Percentiles rank a stretch among this genome's conserved stretches.
Conservation (phyloP, 2,113 vertebrate species). For the Centropus bengalensis region DNA sequence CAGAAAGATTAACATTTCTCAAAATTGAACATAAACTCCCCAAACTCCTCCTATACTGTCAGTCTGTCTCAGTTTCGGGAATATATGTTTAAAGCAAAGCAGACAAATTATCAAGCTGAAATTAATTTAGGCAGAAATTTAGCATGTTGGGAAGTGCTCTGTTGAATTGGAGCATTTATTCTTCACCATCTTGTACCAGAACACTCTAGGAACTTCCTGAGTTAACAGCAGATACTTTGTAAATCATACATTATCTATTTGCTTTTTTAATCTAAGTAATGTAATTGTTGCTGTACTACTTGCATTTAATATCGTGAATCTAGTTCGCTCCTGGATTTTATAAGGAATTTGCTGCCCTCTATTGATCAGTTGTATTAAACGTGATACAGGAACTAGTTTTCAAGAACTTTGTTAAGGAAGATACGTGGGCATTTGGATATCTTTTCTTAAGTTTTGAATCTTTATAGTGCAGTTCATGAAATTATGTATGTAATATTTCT, state of each 20-base stretch:
- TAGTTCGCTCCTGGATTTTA: fast-evolving
- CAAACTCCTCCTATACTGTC: not conserved
- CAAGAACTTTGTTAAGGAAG: not conserved
- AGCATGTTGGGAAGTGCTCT: not conserved
- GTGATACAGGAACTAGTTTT: not conserved
- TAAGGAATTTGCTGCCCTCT: slow-evolving; percentile 65
- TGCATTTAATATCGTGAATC: not conserved
- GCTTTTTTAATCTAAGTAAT: not conserved
- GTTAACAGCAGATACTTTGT: not conserved
- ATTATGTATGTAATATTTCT: fast-evolving
- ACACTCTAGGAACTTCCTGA: not conserved
- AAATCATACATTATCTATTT: not conserved
- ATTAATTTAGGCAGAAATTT: not conserved
- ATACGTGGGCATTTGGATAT: fast-evolving
- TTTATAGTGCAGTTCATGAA: not conserved
- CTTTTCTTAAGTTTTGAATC: not conserved
- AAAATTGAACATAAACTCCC: not conserved
- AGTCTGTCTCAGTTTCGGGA: not conserved
- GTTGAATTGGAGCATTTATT: not conserved
- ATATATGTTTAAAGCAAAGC: not conserved
- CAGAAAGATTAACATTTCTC: not conserved
- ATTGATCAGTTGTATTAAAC: not conserved
- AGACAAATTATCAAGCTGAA: not conserved
- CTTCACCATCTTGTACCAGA: not conserved
- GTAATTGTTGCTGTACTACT: not conserved